Base-by-base conservation (phyloP, 1,140 invertebrate genomes). In the Geopemphigus sp. region DNA sequence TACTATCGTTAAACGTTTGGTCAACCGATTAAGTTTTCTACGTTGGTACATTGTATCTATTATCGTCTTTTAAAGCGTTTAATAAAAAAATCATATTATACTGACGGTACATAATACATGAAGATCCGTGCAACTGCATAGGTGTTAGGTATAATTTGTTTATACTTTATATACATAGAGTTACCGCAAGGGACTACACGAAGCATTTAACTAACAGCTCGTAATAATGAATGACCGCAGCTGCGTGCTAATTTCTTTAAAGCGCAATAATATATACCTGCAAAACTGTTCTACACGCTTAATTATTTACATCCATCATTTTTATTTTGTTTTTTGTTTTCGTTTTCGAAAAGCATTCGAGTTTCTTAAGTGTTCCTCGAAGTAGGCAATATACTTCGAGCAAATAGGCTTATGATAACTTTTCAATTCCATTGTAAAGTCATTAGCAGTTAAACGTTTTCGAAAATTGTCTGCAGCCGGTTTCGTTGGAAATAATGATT, bases 31-130 rank as follows among this genome's bases (percentile, higher is more conserved):
- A 47, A 56, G 11, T 54, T 29, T 39, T 74, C n/a, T 74, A 22
- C 73, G 57, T 76, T n/a, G 14, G 56, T 61, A 45, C 5, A n/a
- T n/a, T n/a, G 24, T 22, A 17, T 5, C 15, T 61, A 24, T 45
- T 57, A 74, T 22, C 54, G 26, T 54, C 14, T 56, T 61, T 47
- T 32, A 76, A 76, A 76, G 73, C 32, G 54, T 76, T 76, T 61
- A 59, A 74, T 74, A 57, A 39, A 53, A 29, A 74, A 76, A 76
- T 61, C n/a, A n/a, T n/a, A n/a, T n/a, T n/a, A n/a, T n/a, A n/a
- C n/a, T n/a, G n/a, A n/a, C n/a, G n/a, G n/a, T n/a, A n/a, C n/a
- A n/a, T n/a, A n/a, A 8, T 19, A 29, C 29, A 19, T 17, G 53
- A 0, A 4, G 6, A 24, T 74, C 29, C n/a, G 56, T 50, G 57